Evolutionary conservation across 2,113 vertebrate genomes (phyloP).

Genomic region (Mormyrus lacerda): DNA sequence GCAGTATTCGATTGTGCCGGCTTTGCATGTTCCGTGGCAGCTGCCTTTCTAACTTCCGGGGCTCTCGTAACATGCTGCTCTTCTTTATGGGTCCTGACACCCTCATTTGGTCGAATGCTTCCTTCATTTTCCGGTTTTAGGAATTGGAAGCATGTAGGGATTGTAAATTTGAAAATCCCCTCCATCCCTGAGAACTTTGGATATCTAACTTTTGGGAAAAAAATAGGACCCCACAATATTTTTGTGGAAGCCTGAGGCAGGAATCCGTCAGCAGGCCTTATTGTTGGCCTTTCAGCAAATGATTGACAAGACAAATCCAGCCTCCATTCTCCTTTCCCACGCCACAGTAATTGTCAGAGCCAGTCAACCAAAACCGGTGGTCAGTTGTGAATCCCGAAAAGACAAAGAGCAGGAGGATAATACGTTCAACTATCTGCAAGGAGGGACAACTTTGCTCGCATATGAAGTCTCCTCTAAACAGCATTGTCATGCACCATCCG

Average conservation of each 20-base stretch:
- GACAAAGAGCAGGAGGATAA: slow-evolving; percentile 8
- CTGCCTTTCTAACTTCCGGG: background rate
- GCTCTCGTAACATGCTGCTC: background rate
- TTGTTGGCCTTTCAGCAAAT: slow-evolving; percentile 7
- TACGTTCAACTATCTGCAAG: background rate
- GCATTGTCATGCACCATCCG: background rate
- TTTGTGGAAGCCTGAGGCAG: background rate
- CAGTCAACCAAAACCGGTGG: slow-evolving; percentile 25
- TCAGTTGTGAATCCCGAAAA: slow-evolving; percentile 8
- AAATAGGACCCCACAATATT: background rate
- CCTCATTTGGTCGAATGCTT: background rate
- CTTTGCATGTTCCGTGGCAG: background rate
- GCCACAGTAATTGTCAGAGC: slow-evolving; percentile 21
- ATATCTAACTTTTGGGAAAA: background rate
- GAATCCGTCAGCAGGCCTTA: background rate
- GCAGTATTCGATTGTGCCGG: background rate
- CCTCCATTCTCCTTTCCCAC: slow-evolving; percentile 15
- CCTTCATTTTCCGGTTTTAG: background rate
- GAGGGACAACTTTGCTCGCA: background rate
- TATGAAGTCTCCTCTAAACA: background rate
- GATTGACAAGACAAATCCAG: slow-evolving; percentile 20
- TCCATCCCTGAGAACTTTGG: background rate
- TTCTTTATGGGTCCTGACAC: background rate
- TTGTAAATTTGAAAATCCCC: background rate
- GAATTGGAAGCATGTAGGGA: background rate